phyloP scores from a whole-genome alignment of 2,113 vertebrate genomes.

The Hemiscyllium ocellatum region DNA sequence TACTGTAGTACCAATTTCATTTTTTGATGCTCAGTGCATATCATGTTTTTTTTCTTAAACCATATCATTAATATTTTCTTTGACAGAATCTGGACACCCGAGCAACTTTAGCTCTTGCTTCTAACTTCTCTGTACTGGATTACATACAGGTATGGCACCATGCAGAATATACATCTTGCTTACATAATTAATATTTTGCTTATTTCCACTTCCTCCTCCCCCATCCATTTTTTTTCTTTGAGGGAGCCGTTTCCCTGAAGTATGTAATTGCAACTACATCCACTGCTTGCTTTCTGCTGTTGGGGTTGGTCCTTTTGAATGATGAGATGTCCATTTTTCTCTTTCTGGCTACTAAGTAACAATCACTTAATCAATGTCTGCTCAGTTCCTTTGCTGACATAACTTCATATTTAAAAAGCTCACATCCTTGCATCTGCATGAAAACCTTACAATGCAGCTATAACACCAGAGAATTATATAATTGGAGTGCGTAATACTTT shows the following conservation, averaged over 20 bases:
- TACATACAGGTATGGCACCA: conserved; percentile 51
- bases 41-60: background rate
- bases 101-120: conserved; percentile 48
- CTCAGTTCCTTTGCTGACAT: background rate
- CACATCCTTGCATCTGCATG: background rate
- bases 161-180: background rate
- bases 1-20: background rate
- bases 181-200: background rate
- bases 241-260: background rate
- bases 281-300: background rate
- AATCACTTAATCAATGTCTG: background rate
- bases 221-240: background rate
- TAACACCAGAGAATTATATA: background rate
- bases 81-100: conserved; percentile 55
- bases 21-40: background rate
- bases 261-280: background rate
- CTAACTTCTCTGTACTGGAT: conserved; percentile 52
- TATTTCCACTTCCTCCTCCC: background rate
- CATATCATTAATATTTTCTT: background rate
- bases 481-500: background rate
- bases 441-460: background rate
- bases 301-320: background rate
- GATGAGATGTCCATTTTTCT: background rate
- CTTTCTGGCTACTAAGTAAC: background rate
- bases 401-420: background rate